Conservation (phyloP, 1,140 invertebrate genomes). For the Heliconius nattereri region DNA sequence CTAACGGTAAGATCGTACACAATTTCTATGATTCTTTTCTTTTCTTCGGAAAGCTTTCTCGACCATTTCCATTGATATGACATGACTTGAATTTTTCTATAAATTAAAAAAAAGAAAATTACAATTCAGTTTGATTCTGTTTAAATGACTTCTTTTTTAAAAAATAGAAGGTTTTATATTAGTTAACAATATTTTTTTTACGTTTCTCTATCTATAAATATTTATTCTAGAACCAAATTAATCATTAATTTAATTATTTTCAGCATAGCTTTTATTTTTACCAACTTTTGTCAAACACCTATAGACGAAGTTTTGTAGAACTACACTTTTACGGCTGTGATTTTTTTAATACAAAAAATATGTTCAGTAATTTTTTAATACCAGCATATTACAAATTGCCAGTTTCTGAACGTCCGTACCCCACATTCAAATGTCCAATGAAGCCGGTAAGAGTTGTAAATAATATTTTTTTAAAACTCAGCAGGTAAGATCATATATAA, state of each 20-base stretch:
- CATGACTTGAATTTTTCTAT: too few relatives aligned
- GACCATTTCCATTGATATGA: too few relatives aligned
- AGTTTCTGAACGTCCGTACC: slow-evolving; percentile 1
- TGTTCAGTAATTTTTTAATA: background rate
- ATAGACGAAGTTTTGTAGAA: slow-evolving; percentile 25
- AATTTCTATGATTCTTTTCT: too few relatives aligned
- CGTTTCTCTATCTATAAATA: too few relatives aligned
- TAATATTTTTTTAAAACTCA: background rate
- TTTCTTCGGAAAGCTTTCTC: too few relatives aligned
- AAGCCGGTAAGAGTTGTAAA: background rate
- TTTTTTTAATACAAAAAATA: background rate
- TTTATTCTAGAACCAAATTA: too few relatives aligned
- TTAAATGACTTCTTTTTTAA: too few relatives aligned
- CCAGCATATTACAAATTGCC: slow-evolving; percentile 5
- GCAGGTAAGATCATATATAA: too few relatives aligned
- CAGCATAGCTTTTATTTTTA: slow-evolving; percentile 18
- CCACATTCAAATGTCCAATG: background rate
- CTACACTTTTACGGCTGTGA: slow-evolving; percentile 7
- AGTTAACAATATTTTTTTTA: too few relatives aligned
- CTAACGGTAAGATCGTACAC: background rate
- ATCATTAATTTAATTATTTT: background rate
- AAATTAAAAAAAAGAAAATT: too few relatives aligned
- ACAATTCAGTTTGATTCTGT: too few relatives aligned
- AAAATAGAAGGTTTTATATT: too few relatives aligned
- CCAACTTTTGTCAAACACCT: slow-evolving; percentile 24